Percentiles rank a stretch among this genome's conserved stretches.
phyloP scores from a whole-genome alignment of 1,140 invertebrate species.

The Hycleus phaleratus region DNA sequence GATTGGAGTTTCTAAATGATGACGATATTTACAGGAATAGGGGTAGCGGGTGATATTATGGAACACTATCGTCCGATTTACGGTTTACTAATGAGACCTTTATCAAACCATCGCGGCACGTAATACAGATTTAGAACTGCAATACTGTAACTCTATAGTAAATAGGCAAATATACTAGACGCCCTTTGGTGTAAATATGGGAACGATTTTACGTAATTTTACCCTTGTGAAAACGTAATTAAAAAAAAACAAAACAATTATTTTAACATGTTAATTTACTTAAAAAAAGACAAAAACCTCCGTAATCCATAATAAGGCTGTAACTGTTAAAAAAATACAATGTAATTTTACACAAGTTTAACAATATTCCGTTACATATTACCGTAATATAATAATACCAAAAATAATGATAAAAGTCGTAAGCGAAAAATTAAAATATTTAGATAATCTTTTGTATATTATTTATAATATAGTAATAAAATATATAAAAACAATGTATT shows the following conservation, averaged over 20 bases:
- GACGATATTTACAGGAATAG: slow-evolving; percentile 33
- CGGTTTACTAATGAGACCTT: slow-evolving; percentile 40
- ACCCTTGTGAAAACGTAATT: not conserved
- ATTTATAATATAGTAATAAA: too few species aligned
- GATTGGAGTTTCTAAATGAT: slow-evolving; percentile 20
- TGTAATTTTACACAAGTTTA: too few species aligned
- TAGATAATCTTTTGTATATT: too few species aligned
- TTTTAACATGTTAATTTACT: too few species aligned
- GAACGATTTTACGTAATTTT: slow-evolving; percentile 6
- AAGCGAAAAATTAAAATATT: too few species aligned
- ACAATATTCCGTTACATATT: not conserved
- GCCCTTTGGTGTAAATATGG: slow-evolving; percentile 9
- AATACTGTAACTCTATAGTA: slow-evolving; percentile 32
- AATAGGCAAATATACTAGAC: slow-evolving; percentile 26
- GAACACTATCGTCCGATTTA: slow-evolving; percentile 37
- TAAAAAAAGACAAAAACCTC: too few species aligned
- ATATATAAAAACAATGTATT: too few species aligned
- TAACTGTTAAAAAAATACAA: too few species aligned
- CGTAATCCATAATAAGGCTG: too few species aligned
- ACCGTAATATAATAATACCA: not conserved
- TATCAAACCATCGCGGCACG: slow-evolving; percentile 38
- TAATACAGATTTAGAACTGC: slow-evolving; percentile 39
- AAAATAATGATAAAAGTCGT: too few species aligned
- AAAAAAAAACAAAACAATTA: too few species aligned
- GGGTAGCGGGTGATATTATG: slow-evolving; percentile 5